phyloP scores from a whole-genome alignment of 2,888 invertebrate genomes.

The Lissocephala sabroskyi region DNA sequence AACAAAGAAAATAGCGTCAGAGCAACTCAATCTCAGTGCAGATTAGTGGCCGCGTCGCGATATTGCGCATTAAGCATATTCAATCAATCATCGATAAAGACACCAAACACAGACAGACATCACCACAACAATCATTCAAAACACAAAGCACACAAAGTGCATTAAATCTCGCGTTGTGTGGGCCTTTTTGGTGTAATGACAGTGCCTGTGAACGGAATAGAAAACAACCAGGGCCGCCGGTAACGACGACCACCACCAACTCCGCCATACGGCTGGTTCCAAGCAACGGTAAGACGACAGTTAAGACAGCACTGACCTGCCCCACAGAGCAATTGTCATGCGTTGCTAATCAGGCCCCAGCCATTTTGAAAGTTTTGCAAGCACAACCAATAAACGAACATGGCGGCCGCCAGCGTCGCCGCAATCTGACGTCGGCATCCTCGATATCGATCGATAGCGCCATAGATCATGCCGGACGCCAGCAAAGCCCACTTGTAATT shows the following conservation, averaged over 20 bases:
- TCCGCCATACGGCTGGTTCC: neutral
- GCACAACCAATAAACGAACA: slow-evolving; percentile 26
- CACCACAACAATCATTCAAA: slow-evolving; percentile 3
- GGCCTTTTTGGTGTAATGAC: neutral
- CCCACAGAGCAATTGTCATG: no score
- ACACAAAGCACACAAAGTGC: no score
- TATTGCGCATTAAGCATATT: slow-evolving; percentile 38
- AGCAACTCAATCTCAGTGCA: slow-evolving; percentile 58
- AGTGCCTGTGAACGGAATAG: slow-evolving; percentile 10
- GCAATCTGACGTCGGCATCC: no score
- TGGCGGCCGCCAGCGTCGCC: slow-evolving; percentile 26
- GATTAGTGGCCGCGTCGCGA: slow-evolving; percentile 42
- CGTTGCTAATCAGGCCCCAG: no score
- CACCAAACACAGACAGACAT: slow-evolving; percentile 9
- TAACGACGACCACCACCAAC: slow-evolving; percentile 9
- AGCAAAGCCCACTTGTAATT: slow-evolving; percentile 19
- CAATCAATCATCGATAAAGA: slow-evolving; percentile 16
- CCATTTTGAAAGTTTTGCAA: slow-evolving; percentile 44
- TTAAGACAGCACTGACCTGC: no score
- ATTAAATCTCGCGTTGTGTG: neutral
- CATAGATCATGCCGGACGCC: slow-evolving; percentile 4
- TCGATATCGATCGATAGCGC: slow-evolving; percentile 7
- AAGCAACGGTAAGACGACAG: no score
- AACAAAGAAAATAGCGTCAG: slow-evolving; percentile 4
- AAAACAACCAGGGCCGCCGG: neutral